These are phyloP conservation scores for Spisula solida DNA, from an alignment of 2,888 invertebrate genomes.

Conservation along the genomic window DNA sequence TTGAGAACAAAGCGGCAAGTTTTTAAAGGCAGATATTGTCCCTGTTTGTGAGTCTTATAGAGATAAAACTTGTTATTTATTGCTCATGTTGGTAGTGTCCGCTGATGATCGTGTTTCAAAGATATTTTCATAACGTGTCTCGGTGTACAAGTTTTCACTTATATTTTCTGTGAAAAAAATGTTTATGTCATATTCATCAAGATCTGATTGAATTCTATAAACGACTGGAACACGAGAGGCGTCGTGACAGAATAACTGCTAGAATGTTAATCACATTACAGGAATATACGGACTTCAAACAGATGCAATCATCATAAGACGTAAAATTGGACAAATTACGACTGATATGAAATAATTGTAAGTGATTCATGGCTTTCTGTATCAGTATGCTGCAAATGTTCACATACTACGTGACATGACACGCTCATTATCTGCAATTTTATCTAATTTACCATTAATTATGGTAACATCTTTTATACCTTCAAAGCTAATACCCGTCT, in stretches of 20 bases:
- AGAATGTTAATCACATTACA: conserved; percentile 40
- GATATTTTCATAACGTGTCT: neutral
- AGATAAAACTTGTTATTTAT: neutral
- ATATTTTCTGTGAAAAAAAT: neutral
- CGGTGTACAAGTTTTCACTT: neutral
- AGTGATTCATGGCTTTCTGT: conserved; percentile 35
- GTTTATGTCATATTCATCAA: neutral
- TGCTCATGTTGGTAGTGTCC: neutral
- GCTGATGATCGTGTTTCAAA: neutral
- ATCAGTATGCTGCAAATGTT: conserved; percentile 24
- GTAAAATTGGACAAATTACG: conserved; percentile 43
- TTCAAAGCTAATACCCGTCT: conserved; percentile 41
- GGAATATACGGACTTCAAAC: conserved; percentile 29
- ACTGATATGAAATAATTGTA: conserved; percentile 21
- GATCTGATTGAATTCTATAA: neutral
- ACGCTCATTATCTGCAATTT: conserved; percentile 43
- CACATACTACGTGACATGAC: conserved; percentile 37
- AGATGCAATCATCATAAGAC: conserved; percentile 20
- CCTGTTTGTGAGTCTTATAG: neutral
- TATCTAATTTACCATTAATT: conserved; percentile 54
- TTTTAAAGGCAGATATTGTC: neutral
- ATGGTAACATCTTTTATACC: conserved; percentile 42
- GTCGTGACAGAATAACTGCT: conserved; percentile 29
- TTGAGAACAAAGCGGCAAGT: neutral
- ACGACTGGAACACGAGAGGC: neutral